Evolutionary conservation across 2,113 vertebrate species (phyloP).

Genomic region (Bufo bufo): DNA sequence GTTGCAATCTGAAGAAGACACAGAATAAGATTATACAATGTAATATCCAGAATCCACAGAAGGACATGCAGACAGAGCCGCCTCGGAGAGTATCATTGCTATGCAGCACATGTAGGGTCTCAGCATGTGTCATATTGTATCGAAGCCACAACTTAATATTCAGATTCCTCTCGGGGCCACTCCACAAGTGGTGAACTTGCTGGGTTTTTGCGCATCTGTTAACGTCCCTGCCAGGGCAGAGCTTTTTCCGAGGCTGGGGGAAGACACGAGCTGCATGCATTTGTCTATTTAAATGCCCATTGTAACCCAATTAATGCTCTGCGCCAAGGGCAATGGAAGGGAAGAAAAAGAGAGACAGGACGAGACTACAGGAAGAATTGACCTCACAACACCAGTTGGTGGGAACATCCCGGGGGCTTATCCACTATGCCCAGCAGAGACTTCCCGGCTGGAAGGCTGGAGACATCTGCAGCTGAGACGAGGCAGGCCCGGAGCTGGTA

Average conservation of each 20-base stretch:
- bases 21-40: too few relatives aligned
- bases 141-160: slow-evolving; percentile 41
- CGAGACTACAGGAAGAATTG: not conserved
- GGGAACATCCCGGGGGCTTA: slow-evolving; percentile 22
- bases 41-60: too few relatives aligned
- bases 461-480: slow-evolving; percentile 47
- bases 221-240: not conserved
- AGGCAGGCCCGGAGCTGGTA: slow-evolving; percentile 18
- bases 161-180: slow-evolving; percentile 10
- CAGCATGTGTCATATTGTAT: slow-evolving; percentile 46
- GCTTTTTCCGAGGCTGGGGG: not conserved
- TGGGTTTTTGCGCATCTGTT: slow-evolving; percentile 32
- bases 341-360: not conserved
- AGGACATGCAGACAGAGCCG: not conserved
- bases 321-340: slow-evolving; percentile 24
- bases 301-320: slow-evolving; percentile 29
- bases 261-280: slow-evolving; percentile 44
- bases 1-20: too few relatives aligned
- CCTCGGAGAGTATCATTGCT: not conserved
- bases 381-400: slow-evolving; percentile 51
- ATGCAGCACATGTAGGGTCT: slow-evolving; percentile 14
- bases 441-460: slow-evolving; percentile 16
- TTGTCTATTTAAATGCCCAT: slow-evolving; percentile 45
- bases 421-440: not conserved
- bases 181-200: slow-evolving; percentile 31